Evolutionary conservation across 2,797 vertebrate genomes (phyloP).

Genomic region (Semotilus atromaculatus): DNA sequence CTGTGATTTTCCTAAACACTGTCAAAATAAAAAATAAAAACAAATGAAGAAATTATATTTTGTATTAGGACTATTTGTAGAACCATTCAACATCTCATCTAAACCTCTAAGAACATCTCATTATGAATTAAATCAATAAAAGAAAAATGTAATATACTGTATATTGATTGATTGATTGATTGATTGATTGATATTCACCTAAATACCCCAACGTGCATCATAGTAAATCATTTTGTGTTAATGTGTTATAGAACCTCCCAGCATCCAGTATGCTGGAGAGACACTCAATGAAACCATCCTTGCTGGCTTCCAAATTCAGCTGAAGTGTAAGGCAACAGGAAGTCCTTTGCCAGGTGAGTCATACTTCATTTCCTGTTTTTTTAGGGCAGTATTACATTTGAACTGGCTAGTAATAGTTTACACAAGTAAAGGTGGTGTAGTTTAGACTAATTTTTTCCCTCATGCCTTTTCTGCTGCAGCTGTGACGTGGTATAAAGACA

Average conservation of each 20-base stretch:
- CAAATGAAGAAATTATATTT: background rate
- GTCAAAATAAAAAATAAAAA: background rate
- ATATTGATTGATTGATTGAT: background rate
- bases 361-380: slow-evolving; percentile 10
- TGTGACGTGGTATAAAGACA: slow-evolving; percentile 92
- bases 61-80: background rate
- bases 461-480: slow-evolving; percentile 70
- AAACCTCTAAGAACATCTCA: no score
- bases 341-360: slow-evolving; percentile 87
- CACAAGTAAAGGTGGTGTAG: background rate
- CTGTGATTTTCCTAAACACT: background rate
- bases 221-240: background rate
- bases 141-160: no score
- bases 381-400: background rate
- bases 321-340: slow-evolving; percentile 89
- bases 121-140: no score
- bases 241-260: slow-evolving; percentile 85
- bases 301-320: slow-evolving; percentile 83
- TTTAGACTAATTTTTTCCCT: background rate
- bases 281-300: slow-evolving; percentile 90
- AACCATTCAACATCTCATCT: background rate
- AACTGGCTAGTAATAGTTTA: background rate
- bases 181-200: background rate
- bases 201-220: background rate
- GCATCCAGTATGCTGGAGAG: slow-evolving; percentile 81